phyloP scores from a whole-genome alignment of 2,797 vertebrate species.

The Notamacropus eugenii region DNA sequence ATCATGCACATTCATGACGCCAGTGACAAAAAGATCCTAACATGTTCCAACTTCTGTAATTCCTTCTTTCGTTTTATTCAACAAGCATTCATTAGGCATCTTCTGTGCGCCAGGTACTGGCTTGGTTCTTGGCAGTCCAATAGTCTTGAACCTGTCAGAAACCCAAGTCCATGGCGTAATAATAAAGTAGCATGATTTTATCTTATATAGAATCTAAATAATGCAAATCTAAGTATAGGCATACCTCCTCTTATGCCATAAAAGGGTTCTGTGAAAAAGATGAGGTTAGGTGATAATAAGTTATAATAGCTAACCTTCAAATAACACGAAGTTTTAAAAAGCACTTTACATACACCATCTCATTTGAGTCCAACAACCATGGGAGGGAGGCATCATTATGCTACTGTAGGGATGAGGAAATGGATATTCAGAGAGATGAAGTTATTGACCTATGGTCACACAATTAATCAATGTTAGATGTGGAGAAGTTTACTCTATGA shows the following conservation, averaged over 20 bases:
- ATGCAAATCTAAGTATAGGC: not conserved
- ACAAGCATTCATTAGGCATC: not conserved
- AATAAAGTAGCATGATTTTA: not conserved
- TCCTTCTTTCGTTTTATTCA: not conserved
- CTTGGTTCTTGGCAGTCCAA: not conserved
- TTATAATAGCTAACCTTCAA: not conserved
- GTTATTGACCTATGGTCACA: not conserved
- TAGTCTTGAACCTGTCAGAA: not conserved
- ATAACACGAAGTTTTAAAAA: not conserved
- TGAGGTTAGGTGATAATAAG: not conserved
- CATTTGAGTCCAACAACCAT: not conserved
- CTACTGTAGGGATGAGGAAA: not conserved
- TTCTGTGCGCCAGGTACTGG: not conserved
- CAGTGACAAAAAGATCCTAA: not conserved
- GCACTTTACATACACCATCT: not conserved
- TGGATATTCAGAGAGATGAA: not conserved
- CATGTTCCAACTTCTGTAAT: not conserved
- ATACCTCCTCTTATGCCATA: not conserved
- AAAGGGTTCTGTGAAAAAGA: not conserved
- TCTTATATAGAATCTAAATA: not conserved
- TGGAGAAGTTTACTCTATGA: not conserved
- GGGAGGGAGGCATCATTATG: not conserved
- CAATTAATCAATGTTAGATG: not conserved
- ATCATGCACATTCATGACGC: not conserved
- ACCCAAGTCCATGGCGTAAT: not conserved